These are phyloP conservation scores for Lepidocyrtoides sp. DNA, from an alignment of 2,888 invertebrate species.

Conservation along the genomic window DNA sequence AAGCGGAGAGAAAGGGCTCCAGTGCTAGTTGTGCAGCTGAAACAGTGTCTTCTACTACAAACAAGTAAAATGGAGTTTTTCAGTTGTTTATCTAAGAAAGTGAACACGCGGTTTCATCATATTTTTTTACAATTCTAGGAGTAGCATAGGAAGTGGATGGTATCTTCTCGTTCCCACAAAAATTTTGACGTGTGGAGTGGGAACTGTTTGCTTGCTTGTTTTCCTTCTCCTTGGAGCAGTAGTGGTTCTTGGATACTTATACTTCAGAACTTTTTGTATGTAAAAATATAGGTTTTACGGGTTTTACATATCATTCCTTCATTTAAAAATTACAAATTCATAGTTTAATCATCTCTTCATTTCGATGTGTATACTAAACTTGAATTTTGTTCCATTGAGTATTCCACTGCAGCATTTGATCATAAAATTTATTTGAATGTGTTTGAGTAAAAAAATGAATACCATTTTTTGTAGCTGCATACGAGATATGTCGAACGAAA, in stretches of 20 bases:
- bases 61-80: no score
- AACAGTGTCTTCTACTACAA: slow-evolving; percentile 60
- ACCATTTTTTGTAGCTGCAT: slow-evolving; percentile 74
- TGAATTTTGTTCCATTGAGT: no score
- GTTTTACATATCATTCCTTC: no score
- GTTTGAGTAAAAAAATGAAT: no score
- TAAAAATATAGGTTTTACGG: no score
- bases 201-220: slow-evolving; percentile 62
- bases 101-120: no score
- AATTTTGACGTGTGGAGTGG: slow-evolving; percentile 60
- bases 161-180: slow-evolving; percentile 49
- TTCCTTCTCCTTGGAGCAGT: slow-evolving; percentile 66
- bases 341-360: no score
- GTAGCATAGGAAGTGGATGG: slow-evolving; percentile 45
- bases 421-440: no score
- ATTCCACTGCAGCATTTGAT: no score
- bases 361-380: background rate
- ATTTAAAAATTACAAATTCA: no score
- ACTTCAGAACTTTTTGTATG: slow-evolving; percentile 82
- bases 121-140: slow-evolving; percentile 37
- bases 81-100: no score
- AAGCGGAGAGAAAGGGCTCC: slow-evolving; percentile 54
- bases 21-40: slow-evolving; percentile 61
- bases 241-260: slow-evolving; percentile 77
- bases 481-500: slow-evolving; percentile 82